phyloP scores from a whole-genome alignment of 1,140 invertebrate genomes.

The Anagrus nilaparvatae region DNA sequence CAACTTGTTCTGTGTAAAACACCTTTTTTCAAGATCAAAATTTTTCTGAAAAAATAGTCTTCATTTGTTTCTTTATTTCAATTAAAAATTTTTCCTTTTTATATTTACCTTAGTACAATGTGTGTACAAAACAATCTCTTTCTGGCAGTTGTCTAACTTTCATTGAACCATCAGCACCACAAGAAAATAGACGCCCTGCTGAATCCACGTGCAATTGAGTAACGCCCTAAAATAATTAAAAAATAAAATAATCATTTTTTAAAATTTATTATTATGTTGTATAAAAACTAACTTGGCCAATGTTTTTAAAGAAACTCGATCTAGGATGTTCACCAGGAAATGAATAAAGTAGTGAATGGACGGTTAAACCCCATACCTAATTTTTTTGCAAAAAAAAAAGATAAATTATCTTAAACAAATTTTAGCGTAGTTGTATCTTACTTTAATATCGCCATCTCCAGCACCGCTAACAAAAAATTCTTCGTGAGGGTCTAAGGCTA shows the following conservation, averaged over 20 bases:
- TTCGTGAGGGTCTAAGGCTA: constrained; percentile 88
- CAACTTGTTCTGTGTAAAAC: too few species aligned
- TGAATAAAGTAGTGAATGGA: constrained; percentile 74
- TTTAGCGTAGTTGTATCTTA: too few species aligned
- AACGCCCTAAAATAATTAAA: constrained; percentile 54
- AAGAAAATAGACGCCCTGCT: constrained; percentile 83
- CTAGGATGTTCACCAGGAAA: constrained; percentile 88
- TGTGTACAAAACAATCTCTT: constrained; percentile 46
- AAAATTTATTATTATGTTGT: not conserved
- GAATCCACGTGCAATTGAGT: constrained; percentile 88
- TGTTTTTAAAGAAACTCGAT: constrained; percentile 91
- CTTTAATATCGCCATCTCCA: constrained; percentile 98
- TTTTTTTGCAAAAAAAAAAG: constrained; percentile 18
- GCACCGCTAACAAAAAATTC: constrained; percentile 96
- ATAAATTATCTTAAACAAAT: constrained; percentile 9
- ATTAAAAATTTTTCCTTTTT: too few species aligned
- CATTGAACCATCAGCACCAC: constrained; percentile 97
- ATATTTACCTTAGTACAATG: constrained; percentile 32
- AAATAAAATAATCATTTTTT: not conserved
- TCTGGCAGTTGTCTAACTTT: constrained; percentile 87
- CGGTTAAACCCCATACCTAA: constrained; percentile 85
- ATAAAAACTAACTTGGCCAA: constrained; percentile 55
- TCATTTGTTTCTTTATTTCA: too few species aligned
- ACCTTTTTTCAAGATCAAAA: too few species aligned
- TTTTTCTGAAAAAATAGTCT: too few species aligned